Conservation (phyloP, 2,888 invertebrate genomes). For the Pachymerium ferrugineum region DNA sequence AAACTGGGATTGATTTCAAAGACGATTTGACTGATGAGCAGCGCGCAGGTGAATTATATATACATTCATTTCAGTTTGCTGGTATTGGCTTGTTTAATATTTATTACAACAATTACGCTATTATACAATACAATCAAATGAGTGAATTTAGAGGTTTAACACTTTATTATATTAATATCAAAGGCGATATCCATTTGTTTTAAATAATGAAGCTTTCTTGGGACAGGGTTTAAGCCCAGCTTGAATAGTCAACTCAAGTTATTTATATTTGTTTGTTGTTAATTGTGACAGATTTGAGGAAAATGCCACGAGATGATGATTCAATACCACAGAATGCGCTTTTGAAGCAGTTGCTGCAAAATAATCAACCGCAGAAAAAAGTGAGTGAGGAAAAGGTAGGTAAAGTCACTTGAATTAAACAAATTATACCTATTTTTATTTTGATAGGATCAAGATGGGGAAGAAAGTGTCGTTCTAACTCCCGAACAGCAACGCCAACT, state of each 20-base stretch:
- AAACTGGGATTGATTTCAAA: not conserved
- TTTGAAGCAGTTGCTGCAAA: conserved; percentile 36
- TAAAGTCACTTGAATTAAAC: not conserved
- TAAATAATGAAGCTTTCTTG: too few species aligned
- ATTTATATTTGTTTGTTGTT: not conserved
- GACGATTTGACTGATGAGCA: not conserved
- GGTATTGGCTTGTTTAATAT: too few species aligned
- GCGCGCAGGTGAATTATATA: too few species aligned
- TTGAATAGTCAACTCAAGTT: not conserved
- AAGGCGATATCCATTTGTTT: too few species aligned
- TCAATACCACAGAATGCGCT: conserved; percentile 35
- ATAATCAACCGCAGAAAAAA: conserved; percentile 32
- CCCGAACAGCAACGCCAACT: conserved; percentile 47
- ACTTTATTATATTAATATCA: too few species aligned
- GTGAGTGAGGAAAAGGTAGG: not conserved
- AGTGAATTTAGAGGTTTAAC: too few species aligned
- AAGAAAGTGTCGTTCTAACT: conserved; percentile 36
- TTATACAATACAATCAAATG: too few species aligned
- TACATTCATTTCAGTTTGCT: too few species aligned
- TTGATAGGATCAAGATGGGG: conserved; percentile 28
- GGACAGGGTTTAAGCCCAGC: too few species aligned
- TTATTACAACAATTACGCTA: too few species aligned
- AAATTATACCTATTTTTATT: not conserved
- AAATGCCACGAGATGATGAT: conserved; percentile 23
- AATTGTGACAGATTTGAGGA: not conserved